Evolutionary conservation across 2,113 vertebrate species (phyloP).

Genomic region (Gallinago media): DNA sequence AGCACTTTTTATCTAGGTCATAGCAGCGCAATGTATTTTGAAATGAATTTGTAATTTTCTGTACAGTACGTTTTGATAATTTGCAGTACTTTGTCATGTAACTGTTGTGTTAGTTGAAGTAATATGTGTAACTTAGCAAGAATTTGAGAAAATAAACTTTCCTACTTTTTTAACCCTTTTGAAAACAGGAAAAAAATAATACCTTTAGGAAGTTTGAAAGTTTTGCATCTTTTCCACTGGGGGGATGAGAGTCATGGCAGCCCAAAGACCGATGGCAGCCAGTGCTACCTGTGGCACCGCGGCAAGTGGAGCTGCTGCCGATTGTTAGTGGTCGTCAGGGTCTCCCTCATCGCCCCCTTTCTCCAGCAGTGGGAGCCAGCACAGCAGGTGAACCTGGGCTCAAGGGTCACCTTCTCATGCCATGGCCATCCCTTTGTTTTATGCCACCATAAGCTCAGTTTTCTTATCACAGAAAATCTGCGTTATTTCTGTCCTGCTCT

Average conservation of each 20-base stretch:
- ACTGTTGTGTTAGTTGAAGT: slow-evolving; percentile 93
- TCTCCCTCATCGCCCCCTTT: background rate
- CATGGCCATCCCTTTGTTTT: accelerated
- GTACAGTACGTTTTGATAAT: slow-evolving; percentile 97
- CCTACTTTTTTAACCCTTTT: slow-evolving; percentile 93
- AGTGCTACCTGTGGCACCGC: background rate
- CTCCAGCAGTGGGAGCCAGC: background rate
- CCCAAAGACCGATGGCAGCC: background rate
- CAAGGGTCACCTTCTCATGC: background rate
- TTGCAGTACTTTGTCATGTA: slow-evolving; percentile 97
- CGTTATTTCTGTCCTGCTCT: background rate
- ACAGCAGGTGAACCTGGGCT: background rate
- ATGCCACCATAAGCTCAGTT: background rate
- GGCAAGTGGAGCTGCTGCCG: background rate
- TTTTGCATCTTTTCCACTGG: slow-evolving; percentile 51
- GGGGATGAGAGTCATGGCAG: slow-evolving; percentile 42
- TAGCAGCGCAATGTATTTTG: slow-evolving; percentile 96
- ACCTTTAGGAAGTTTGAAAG: slow-evolving; percentile 61
- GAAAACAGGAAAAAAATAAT: slow-evolving; percentile 12
- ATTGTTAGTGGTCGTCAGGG: background rate
- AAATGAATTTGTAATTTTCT: slow-evolving; percentile 95
- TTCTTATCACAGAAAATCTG: background rate
- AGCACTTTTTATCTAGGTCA: slow-evolving; percentile 85
- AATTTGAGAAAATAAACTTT: slow-evolving; percentile 88
- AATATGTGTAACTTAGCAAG: slow-evolving; percentile 86